phyloP scores from a whole-genome alignment of 2,113 vertebrate species.

The Xerus inauris region DNA sequence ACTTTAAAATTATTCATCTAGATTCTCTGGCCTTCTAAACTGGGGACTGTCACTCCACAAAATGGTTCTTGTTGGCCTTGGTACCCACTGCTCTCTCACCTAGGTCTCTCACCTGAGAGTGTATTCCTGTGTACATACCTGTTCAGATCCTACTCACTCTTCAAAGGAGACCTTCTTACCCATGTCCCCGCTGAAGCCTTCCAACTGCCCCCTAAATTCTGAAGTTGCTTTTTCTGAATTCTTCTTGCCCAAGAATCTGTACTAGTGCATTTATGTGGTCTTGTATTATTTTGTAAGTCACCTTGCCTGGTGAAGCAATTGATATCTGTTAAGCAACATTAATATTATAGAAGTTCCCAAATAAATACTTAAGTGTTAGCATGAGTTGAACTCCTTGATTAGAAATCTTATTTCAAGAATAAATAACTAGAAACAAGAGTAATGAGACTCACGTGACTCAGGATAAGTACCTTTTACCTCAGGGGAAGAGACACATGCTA shows the following conservation, averaged over 20 bases:
- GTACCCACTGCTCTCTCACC: background rate
- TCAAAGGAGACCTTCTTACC: background rate
- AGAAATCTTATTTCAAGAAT: background rate
- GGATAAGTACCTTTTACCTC: background rate
- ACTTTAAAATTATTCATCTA: background rate
- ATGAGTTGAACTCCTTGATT: background rate
- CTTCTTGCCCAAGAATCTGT: background rate
- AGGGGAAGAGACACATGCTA: background rate
- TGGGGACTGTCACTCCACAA: background rate
- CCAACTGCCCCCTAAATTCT: background rate
- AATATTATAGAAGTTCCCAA: background rate
- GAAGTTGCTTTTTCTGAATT: background rate
- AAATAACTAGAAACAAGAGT: background rate
- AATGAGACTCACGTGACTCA: background rate
- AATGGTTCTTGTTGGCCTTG: background rate
- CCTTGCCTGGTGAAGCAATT: background rate
- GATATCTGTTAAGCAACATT: background rate
- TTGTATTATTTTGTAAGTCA: background rate
- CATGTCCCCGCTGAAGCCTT: background rate
- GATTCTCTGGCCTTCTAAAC: background rate
- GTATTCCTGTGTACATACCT: no score
- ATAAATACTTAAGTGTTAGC: background rate
- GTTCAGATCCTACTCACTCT: background rate
- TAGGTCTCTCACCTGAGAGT: no score
- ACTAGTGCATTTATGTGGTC: background rate